Evolutionary conservation across 1,140 invertebrate species (phyloP), one percentile per base, ranked within the genome.

Genomic region (Aphaenogaster rudis): DNA sequence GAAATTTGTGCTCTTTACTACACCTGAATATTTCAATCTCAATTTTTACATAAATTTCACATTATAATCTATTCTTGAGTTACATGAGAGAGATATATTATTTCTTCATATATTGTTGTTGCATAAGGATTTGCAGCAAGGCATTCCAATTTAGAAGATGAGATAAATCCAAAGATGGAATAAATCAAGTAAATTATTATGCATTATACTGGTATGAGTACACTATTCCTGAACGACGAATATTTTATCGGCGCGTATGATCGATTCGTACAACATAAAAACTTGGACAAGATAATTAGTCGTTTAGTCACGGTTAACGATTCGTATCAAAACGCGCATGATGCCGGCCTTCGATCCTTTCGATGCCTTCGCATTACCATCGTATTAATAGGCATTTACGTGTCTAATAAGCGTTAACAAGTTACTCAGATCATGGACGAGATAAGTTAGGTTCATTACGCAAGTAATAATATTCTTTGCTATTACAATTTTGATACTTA

Each of bases 341-440:
- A 76, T 84, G 80, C 54, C 80, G 80, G 69, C 80, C 80, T 76
- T 84, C 80, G 80, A 63, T 63, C 69, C 80, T 84, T 74, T 76
- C 80, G 80, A 84, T 84, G 54, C 80, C 42, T 84, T 82, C 67
- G 52, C 80, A 72, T 74, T 76, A 84, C 69, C 80, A 48, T 74
- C 80, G 69, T 63, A 84, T 84, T 84, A 84, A 84, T 84, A 76
- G 45, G 80, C 80, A 84, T 76, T 84, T 84, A 84, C 54, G 54
- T 74, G 80, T 84, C 80, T 84, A 84, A 84, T 84, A 84, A 84
- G 80, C 80, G 80, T 84, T 84, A 84, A 84, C 80, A 74, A 84
- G 80, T 84, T 84, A 61, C 42, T 84, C 69, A 48, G 80, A 84
- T 84, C 69, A 50, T n/a, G 80, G 17, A 39, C 80, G 80, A 28